phyloP scores from a whole-genome alignment of 2,797 vertebrate genomes.

The Cryptoprocta ferox region DNA sequence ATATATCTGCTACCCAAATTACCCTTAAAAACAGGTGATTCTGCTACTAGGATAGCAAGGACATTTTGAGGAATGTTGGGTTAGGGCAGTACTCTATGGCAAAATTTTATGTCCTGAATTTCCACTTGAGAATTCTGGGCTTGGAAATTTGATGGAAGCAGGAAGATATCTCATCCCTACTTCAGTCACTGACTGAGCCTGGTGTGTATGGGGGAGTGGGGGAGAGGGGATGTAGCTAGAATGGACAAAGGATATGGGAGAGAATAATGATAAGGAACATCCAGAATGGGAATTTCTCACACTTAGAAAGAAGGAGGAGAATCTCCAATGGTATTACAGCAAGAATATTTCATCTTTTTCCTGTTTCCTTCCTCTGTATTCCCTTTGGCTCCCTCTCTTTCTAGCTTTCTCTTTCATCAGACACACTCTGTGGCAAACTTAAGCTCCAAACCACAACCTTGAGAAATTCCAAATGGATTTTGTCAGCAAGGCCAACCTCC shows the following conservation, averaged over 20 bases:
- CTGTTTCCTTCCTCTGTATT: constrained; percentile 37
- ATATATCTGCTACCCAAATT: neutral
- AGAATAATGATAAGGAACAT: neutral
- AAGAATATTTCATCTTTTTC: constrained; percentile 36
- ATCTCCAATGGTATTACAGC: neutral
- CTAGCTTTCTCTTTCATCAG: constrained; percentile 59
- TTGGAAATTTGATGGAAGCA: constrained; percentile 31
- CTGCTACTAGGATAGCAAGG: neutral
- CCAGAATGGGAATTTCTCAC: neutral
- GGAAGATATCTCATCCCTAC: neutral
- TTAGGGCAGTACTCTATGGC: neutral
- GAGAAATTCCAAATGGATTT: constrained; percentile 82
- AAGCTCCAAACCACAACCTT: constrained; percentile 82
- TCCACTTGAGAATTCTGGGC: constrained; percentile 18
- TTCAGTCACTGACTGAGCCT: constrained; percentile 14
- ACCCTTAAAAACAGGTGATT: neutral
- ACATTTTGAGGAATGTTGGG: neutral
- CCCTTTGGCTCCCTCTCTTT: constrained; percentile 40
- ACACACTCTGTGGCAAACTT: constrained; percentile 68
- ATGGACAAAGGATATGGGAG: neutral
- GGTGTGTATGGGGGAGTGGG: neutral
- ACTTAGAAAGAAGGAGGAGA: neutral
- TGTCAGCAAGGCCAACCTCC: constrained; percentile 75
- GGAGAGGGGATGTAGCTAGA: neutral
- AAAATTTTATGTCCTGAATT: constrained; percentile 34